A percentile compares a stretch with the other conserved stretches of the same genome.
Evolutionary conservation across 2,797 vertebrate species (phyloP).

Genomic region (Jordanella pulchra): DNA sequence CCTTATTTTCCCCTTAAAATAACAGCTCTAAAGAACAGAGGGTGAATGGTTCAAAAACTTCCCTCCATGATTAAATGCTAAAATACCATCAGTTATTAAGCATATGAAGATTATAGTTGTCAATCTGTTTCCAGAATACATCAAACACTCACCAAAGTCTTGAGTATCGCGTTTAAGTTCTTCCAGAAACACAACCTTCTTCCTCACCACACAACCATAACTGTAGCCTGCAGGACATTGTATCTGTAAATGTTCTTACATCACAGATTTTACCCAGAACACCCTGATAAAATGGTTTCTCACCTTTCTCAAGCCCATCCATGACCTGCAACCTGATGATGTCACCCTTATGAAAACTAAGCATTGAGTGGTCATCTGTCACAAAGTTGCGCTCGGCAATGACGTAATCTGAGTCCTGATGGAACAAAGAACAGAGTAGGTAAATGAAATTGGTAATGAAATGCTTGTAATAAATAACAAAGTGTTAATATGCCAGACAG

Average conservation of each 20-base stretch:
- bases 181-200: constrained; percentile 94
- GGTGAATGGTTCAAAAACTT: constrained; percentile 33
- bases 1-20: constrained; percentile 33
- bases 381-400: constrained; percentile 92
- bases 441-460: background rate
- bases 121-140: background rate
- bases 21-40: constrained; percentile 17
- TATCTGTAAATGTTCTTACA: background rate
- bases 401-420: constrained; percentile 94
- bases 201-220: constrained; percentile 92
- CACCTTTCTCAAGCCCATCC: constrained; percentile 86
- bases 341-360: constrained; percentile 97
- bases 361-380: constrained; percentile 80
- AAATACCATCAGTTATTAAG: constrained; percentile 2
- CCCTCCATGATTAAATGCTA: constrained; percentile 23
- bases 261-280: constrained; percentile 2
- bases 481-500: background rate
- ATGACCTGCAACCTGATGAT: constrained; percentile 89
- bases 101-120: background rate
- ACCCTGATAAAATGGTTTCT: constrained; percentile 35
- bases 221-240: constrained; percentile 78
- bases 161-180: constrained; percentile 87
- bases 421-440: background rate
- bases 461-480: background rate
- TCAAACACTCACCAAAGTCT: constrained; percentile 89